Evolutionary conservation across 2,113 vertebrate genomes (phyloP).

Genomic region (Oophaga pumilio): DNA sequence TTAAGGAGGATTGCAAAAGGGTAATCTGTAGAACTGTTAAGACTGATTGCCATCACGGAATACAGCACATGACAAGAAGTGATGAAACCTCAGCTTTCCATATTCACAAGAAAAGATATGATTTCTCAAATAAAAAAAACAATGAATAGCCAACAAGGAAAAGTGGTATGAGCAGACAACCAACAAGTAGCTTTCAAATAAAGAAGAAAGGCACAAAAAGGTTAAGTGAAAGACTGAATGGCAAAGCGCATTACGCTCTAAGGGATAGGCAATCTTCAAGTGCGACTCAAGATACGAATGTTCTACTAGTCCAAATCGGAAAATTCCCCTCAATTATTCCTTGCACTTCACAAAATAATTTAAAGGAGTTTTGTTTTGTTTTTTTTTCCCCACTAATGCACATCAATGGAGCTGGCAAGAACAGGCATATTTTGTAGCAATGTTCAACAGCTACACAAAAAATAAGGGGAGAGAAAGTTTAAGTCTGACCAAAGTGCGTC

Average conservation of each 20-base stretch:
- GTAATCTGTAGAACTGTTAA: not conserved
- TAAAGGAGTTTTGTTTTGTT: not conserved
- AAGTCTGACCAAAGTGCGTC: not conserved
- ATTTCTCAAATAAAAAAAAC: not conserved
- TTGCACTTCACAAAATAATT: not conserved
- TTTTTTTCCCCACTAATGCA: not conserved
- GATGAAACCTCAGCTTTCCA: not conserved
- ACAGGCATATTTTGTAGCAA: not conserved
- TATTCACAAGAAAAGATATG: conserved; percentile 1
- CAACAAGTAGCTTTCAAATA: conserved; percentile 27
- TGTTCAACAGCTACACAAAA: not conserved
- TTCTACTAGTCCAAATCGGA: not conserved
- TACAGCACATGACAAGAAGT: not conserved
- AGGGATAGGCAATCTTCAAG: not conserved
- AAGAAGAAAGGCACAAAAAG: conserved; percentile 41
- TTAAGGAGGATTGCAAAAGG: not conserved
- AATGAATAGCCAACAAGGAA: not conserved
- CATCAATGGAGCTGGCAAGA: not conserved
- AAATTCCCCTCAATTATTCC: not conserved
- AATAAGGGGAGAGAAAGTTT: not conserved
- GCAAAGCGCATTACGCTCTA: not conserved
- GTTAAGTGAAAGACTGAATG: not conserved
- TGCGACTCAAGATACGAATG: not conserved
- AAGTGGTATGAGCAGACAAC: not conserved
- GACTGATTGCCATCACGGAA: conserved; percentile 23